phyloP scores from a whole-genome alignment of 2,888 invertebrate species.

The Schizaphis graminum region DNA sequence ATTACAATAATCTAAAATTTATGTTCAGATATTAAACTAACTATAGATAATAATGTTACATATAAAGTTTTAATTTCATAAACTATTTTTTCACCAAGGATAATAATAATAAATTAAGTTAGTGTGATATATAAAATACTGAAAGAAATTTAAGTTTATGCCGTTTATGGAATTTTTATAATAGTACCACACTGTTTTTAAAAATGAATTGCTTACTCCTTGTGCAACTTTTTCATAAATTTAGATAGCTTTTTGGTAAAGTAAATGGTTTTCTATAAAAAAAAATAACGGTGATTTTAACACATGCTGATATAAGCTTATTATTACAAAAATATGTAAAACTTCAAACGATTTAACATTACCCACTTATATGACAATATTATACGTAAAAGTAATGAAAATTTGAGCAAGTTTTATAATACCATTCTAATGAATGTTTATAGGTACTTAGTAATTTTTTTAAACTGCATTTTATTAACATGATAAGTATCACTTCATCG shows the following conservation, averaged over 20 bases:
- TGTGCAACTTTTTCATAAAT: neutral
- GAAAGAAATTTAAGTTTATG: neutral
- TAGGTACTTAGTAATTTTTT: too few species aligned
- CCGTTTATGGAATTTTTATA: neutral
- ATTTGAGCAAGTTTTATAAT: neutral
- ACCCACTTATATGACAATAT: neutral
- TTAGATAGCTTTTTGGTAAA: neutral
- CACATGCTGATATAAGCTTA: neutral
- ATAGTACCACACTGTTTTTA: neutral
- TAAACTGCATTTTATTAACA: neutral
- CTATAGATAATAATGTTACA: neutral
- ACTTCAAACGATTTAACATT: neutral
- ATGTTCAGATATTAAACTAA: neutral
- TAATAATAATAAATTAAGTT: neutral
- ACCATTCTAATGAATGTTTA: neutral
- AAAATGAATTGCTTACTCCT: neutral
- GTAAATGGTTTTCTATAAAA: neutral
- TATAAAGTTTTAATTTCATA: neutral
- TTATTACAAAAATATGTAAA: neutral
- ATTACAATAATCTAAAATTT: neutral
- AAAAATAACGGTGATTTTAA: neutral
- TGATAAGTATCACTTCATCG: neutral
- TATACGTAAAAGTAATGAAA: neutral
- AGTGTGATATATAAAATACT: neutral
- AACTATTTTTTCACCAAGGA: neutral